Base-by-base conservation (phyloP, 2,797 vertebrate genomes). In the Rhadinocentrus ornatus region DNA sequence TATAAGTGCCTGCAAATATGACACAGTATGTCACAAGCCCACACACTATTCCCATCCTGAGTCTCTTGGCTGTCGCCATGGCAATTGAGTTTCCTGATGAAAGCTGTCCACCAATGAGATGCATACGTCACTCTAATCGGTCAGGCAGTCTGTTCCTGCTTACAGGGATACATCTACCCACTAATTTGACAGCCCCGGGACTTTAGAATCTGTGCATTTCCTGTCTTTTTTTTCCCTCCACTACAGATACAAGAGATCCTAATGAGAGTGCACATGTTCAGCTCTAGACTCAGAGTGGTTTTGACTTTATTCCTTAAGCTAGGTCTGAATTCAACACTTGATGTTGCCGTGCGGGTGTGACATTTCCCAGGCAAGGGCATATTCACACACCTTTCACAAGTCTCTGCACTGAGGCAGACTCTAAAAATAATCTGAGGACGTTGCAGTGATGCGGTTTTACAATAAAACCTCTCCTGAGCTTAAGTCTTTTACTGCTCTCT, bases 381-480 rank as follows among this genome's bases (percentile, higher is more conserved):
- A 83, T 89, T 88, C 85, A 79, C 80, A 86, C 84, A 91, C 88
- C 87, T 92, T 88, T 86, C 85, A 84, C 79, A 64, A 79, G 65
- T 80, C 71, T 54, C 61, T 60, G 82, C 88, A 86, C 66, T 58
- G n/a, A 76, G 83, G 81, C 69, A 67, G 66, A 52, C 65, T 83
- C 85, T 89, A 91, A 90, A 91, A 89, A 92, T 90, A 91, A 86
- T 83, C 72, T 1, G 60, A 77, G 75, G 71, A 88, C 86, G 82
- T 77, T 80, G 65, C 72, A 69, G 67, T 71, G 82, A 82, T 75
- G 69, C 61, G 26, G 59, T 81, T 84, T 85, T 72, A 83, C 83
- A 87, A 85, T 80, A 86, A 82, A 85, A 85, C 48, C 84, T 82
- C 82, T 81, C 65, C 69, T n/a, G 81, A 78, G 74, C 66, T 62